Conservation (phyloP, 2,113 vertebrate species). For the Hippopotamus amphibius region DNA sequence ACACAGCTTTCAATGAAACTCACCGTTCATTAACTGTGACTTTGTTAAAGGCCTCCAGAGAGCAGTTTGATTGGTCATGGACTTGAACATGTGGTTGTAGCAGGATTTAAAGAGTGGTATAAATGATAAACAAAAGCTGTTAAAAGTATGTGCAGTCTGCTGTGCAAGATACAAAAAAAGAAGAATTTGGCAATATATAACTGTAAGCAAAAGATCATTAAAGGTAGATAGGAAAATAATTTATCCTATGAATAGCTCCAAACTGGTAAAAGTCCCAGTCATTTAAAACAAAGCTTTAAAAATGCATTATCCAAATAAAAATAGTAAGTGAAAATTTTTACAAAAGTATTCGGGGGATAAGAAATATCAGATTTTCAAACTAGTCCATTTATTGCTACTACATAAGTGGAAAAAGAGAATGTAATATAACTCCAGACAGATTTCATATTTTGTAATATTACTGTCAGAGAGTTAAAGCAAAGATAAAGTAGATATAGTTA, state of each 20-base stretch:
- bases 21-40: conserved; percentile 42
- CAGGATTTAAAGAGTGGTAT: conserved; percentile 52
- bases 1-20: conserved; percentile 7
- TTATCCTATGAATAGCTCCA: conserved; percentile 21
- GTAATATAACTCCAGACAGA: conserved; percentile 57
- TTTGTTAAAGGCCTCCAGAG: conserved; percentile 39
- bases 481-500: conserved; percentile 68
- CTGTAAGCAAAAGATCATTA: conserved; percentile 45
- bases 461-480: conserved; percentile 52
- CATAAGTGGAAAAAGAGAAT: conserved; percentile 11
- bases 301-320: conserved; percentile 33
- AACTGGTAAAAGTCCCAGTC: conserved; percentile 2
- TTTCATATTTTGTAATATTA: conserved; percentile 62
- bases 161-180: conserved; percentile 16
- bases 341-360: conserved; percentile 34
- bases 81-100: conserved; percentile 32
- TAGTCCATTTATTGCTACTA: conserved; percentile 41
- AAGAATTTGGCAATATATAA: conserved; percentile 26
- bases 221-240: conserved; percentile 50
- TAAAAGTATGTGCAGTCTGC: conserved; percentile 24
- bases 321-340: conserved; percentile 35
- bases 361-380: conserved; percentile 49
- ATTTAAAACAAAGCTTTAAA: conserved; percentile 58
- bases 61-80: neutral
- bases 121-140: conserved; percentile 71